These are phyloP conservation scores for Sitta carolinensis DNA, from an alignment of 2,797 vertebrate species.

Conservation along the genomic window DNA sequence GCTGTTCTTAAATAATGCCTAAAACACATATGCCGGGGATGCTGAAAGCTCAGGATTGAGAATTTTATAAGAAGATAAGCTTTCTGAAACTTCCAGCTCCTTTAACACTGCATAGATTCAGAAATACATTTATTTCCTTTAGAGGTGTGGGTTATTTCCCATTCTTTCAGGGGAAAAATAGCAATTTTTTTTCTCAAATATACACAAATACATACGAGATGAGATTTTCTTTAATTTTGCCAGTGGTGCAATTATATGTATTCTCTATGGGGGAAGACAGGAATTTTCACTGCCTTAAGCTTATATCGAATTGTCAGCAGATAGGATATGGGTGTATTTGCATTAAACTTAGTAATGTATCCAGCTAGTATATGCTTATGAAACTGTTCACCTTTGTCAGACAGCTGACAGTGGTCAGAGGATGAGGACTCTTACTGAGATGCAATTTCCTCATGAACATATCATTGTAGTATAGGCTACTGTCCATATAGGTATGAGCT, in stretches of 20 bases:
- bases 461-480: not conserved
- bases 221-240: not conserved
- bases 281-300: not conserved
- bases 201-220: not conserved
- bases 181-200: not conserved
- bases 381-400: not conserved
- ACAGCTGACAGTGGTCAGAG: not conserved
- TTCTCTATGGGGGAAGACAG: not conserved
- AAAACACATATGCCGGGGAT: not conserved
- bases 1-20: not conserved
- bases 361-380: not conserved
- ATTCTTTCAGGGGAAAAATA: not conserved
- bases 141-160: not conserved
- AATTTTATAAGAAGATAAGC: not conserved
- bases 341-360: not conserved
- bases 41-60: not conserved
- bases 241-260: not conserved
- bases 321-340: not conserved
- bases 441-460: rapidly evolving
- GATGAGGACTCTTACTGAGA: not conserved
- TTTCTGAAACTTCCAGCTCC: not conserved
- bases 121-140: not conserved
- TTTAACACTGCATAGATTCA: not conserved
- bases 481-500: not conserved
- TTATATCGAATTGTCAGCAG: not conserved